These are phyloP conservation scores for Amorpha juglandis DNA, from an alignment of 2,888 invertebrate genomes.

Conservation along the genomic window DNA sequence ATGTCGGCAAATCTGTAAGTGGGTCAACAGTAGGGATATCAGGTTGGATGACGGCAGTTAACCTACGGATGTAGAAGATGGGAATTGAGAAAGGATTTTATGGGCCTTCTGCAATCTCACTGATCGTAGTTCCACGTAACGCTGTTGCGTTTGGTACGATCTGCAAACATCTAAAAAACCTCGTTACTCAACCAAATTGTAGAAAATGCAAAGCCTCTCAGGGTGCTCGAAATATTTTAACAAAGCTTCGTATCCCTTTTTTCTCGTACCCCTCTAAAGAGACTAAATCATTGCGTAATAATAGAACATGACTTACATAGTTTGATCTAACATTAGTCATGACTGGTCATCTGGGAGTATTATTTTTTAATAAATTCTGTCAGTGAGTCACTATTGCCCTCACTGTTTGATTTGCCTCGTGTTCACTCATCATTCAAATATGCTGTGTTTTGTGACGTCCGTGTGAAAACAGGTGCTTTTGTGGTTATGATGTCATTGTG, in stretches of 20 bases:
- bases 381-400: constrained; percentile 47
- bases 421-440: constrained; percentile 61
- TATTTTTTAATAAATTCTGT: constrained; percentile 33
- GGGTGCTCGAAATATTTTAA: too few relatives aligned
- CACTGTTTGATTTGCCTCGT: constrained; percentile 46
- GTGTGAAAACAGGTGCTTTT: constrained; percentile 44
- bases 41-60: too few relatives aligned
- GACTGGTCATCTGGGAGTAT: constrained; percentile 33
- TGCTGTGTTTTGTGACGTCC: constrained; percentile 56
- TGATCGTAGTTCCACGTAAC: too few relatives aligned
- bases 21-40: too few relatives aligned
- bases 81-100: too few relatives aligned
- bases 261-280: not conserved
- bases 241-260: too few relatives aligned
- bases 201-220: not conserved
- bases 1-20: too few relatives aligned
- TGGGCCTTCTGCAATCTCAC: too few relatives aligned
- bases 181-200: not conserved
- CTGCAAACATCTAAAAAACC: too few relatives aligned
- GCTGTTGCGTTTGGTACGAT: too few relatives aligned
- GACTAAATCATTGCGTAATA: not conserved
- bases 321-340: constrained; percentile 41
- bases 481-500: constrained; percentile 64
- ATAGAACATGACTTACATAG: constrained; percentile 25
- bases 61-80: too few relatives aligned